Evolutionary conservation across 2,113 vertebrate species (phyloP), one percentile per base, ranked within the genome.

Genomic region (Nansenia antarctica): DNA sequence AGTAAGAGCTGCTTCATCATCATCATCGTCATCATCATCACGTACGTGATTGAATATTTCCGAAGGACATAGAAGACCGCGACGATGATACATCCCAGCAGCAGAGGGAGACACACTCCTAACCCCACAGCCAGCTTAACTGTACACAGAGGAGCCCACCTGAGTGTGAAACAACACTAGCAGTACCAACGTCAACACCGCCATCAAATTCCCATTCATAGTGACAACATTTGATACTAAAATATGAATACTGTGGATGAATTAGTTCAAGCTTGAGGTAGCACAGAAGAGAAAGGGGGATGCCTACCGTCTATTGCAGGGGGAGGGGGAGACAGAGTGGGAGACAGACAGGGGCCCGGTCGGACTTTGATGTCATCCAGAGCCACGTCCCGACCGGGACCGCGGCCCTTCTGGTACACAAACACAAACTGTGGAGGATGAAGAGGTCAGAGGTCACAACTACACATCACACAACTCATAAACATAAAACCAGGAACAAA

Each of bases 351-450:
- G 61, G 67, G 14, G 1, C 76, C 76, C 2, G 72, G 72, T 3
- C 35, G 0, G 31, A 92, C 58, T 47, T 52, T 67, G 57, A 89
- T 62, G 30, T 93, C 91, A 81, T 93, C 91, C 9, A 93, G 85
- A 37, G 90, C 88, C 69, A 89, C 69, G 24, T 85, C 75, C 61
- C 89, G 90, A 2, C 32, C 65, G 24, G 74, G 2, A 1, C 2
- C 70, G 63, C 32, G 60, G n/a, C 90, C 88, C 35, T 76, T 86
- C 76, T 82, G 71, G 78, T 90, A 88, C 20, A 76, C 80, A 84
- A 93, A 92, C 65, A 88, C 76, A 63, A 92, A 89, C 91, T 93
- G 73, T 12, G 31, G 35, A 20, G 65, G 70, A n/a, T n/a, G 29
- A 53, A 53, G 29, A 12, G 0, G 30, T 2, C 39, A 18, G 20